These are phyloP conservation scores for Synanthedon tipuliformis DNA, from an alignment of 2,888 invertebrate genomes.

Conservation along the genomic window DNA sequence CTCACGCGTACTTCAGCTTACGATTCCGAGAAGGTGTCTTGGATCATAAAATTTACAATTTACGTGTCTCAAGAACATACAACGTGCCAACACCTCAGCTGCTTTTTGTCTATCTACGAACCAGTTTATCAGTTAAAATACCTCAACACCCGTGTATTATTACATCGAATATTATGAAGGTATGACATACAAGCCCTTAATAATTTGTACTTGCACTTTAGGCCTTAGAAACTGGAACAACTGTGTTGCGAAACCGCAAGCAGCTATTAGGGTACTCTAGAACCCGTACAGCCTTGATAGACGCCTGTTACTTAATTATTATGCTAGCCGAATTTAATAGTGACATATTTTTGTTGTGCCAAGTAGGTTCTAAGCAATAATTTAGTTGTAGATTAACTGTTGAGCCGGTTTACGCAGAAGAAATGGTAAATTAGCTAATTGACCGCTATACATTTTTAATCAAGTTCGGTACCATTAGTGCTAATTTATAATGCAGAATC, in stretches of 20 bases:
- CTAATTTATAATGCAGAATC: no score
- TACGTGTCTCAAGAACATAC: neutral
- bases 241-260: slow-evolving; percentile 25
- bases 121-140: slow-evolving; percentile 22
- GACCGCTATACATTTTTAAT: no score
- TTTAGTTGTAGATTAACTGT: neutral
- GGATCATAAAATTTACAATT: no score
- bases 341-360: slow-evolving; percentile 30
- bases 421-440: neutral
- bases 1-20: no score
- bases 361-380: neutral
- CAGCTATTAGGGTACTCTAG: slow-evolving; percentile 51
- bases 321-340: slow-evolving; percentile 61
- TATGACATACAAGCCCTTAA: slow-evolving; percentile 50
- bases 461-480: no score
- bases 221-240: slow-evolving; percentile 47
- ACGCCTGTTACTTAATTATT: slow-evolving; percentile 68
- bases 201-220: slow-evolving; percentile 60
- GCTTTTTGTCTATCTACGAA: slow-evolving; percentile 1
- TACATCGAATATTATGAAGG: slow-evolving; percentile 42
- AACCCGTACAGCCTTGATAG: slow-evolving; percentile 52
- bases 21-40: no score
- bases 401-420: neutral
- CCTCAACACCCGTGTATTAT: slow-evolving; percentile 29
- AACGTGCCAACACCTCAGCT: neutral